Evolutionary conservation across 2,113 vertebrate species (phyloP).

Genomic region (Psettodes erumei): DNA sequence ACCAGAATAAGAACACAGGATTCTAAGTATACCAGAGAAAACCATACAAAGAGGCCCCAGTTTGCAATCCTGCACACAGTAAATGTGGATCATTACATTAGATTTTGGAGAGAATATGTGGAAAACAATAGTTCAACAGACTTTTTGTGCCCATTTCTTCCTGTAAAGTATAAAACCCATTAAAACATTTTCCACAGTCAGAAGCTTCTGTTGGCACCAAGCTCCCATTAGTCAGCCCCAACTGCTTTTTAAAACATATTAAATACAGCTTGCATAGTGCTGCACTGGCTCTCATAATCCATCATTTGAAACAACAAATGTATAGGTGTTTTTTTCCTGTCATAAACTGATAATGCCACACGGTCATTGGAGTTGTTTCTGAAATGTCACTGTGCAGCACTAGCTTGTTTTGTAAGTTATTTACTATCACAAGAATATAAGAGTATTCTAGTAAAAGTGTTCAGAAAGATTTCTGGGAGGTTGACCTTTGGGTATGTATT

Average conservation of each 20-base stretch:
- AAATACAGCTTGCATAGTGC: neutral
- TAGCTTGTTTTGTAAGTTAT: neutral
- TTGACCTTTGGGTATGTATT: neutral
- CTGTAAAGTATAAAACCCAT: constrained; percentile 5
- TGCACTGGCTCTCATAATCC: neutral
- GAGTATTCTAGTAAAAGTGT: too few species aligned
- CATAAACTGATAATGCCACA: constrained; percentile 1
- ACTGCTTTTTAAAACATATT: constrained; percentile 2
- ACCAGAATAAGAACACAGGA: too few species aligned
- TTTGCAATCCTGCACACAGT: neutral
- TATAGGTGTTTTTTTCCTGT: neutral
- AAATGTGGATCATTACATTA: too few species aligned
- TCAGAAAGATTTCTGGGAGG: neutral
- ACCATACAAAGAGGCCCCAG: neutral
- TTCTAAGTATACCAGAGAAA: neutral
- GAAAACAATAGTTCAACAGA: neutral
- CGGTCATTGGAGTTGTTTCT: neutral
- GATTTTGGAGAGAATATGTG: neutral
- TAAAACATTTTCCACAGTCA: neutral
- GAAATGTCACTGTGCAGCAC: neutral
- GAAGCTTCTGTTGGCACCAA: neutral
- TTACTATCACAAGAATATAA: neutral
- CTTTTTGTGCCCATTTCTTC: neutral
- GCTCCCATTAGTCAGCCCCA: constrained; percentile 2
- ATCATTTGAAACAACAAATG: constrained; percentile 23